Evolutionary conservation across 2,113 vertebrate genomes (phyloP).

Genomic region (Pelecanus crispus): DNA sequence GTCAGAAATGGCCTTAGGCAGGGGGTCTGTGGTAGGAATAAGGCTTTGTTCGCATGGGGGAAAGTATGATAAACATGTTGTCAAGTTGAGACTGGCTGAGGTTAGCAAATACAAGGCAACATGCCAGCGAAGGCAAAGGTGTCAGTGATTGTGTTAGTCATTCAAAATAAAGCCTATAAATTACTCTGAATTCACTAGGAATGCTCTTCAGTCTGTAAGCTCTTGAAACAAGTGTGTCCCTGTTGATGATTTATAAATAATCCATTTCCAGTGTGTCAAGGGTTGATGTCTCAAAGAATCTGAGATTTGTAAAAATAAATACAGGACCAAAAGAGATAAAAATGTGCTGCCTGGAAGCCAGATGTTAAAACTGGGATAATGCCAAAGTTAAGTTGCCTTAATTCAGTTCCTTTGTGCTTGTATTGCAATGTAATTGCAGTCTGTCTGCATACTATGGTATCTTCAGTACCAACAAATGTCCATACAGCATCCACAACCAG

Average conservation of each 20-base stretch:
- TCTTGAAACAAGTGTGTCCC: not conserved
- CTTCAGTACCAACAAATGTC: not conserved
- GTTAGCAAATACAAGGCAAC: not conserved
- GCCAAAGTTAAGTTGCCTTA: not conserved
- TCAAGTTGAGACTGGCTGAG: not conserved
- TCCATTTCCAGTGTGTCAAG: not conserved
- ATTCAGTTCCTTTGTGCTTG: not conserved
- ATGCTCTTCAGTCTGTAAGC: not conserved
- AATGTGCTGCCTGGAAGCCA: not conserved
- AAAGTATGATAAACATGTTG: not conserved
- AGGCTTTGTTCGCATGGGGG: not conserved
- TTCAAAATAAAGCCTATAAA: not conserved
- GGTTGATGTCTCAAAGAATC: not conserved
- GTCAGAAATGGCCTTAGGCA: not conserved
- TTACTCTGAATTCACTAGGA: not conserved
- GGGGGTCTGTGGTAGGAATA: not conserved
- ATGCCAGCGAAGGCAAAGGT: not conserved
- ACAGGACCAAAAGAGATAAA: not conserved
- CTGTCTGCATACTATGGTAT: rapidly evolving
- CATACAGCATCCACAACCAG: rapidly evolving
- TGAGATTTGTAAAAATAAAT: not conserved
- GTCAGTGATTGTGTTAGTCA: not conserved
- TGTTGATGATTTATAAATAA: not conserved
- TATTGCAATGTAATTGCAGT: rapidly evolving
- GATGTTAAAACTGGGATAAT: not conserved